Evolutionary conservation across 1,140 invertebrate genomes (phyloP).

Genomic region (Drosophila ercepeae): DNA sequence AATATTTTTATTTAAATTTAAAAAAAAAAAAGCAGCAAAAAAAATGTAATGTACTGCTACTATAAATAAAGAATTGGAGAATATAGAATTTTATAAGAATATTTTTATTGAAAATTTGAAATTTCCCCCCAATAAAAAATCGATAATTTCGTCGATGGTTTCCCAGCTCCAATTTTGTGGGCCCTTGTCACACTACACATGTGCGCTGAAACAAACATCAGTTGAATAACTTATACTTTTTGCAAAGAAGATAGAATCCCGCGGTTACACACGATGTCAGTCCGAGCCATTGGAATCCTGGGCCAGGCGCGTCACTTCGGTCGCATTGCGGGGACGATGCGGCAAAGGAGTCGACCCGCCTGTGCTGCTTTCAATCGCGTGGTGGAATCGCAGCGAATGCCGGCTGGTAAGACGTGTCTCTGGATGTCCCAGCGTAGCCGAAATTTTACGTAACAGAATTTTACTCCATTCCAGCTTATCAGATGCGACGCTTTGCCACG

Average conservation of each 20-base stretch:
- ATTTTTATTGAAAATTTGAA: too few species aligned
- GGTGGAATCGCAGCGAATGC: neutral
- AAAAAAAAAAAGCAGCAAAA: too few species aligned
- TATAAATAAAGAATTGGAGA: too few species aligned
- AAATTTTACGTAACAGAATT: neutral
- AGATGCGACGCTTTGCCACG: conserved; percentile 35
- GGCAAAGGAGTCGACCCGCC: conserved; percentile 7
- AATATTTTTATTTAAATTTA: too few species aligned
- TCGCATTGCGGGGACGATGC: conserved; percentile 2
- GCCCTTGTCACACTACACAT: conserved; percentile 36
- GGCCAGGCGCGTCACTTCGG: conserved; percentile 12
- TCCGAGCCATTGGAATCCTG: conserved; percentile 31
- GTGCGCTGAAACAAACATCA: conserved; percentile 33
- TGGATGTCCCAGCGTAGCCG: too few species aligned
- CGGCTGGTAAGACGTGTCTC: conserved; percentile 14
- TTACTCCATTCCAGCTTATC: conserved; percentile 4
- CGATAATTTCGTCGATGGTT: neutral
- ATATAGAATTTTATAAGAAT: too few species aligned
- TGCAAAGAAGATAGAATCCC: neutral
- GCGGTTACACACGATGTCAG: conserved; percentile 11
- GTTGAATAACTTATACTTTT: conserved; percentile 53
- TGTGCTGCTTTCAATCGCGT: neutral
- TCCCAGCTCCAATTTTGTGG: neutral
- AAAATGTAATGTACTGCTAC: too few species aligned
- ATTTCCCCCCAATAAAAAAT: too few species aligned